phyloP scores from a whole-genome alignment of 1,140 invertebrate genomes.

The Drosophila littoralis region DNA sequence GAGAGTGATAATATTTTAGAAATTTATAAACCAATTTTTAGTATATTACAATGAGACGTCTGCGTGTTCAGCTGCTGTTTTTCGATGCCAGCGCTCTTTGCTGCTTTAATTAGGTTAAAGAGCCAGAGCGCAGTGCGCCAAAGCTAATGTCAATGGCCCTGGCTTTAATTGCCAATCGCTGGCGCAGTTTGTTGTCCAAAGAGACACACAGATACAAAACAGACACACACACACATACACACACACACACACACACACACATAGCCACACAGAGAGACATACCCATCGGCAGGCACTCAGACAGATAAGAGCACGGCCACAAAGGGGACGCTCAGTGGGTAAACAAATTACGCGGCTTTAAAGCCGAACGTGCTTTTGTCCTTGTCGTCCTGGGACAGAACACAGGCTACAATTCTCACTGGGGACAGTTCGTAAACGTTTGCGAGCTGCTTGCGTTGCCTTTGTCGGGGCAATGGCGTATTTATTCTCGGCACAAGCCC shows the following conservation, averaged over 20 bases:
- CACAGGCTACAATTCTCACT: slow-evolving; percentile 14
- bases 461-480: slow-evolving; percentile 61
- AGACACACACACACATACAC: slow-evolving; percentile 10
- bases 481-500: slow-evolving; percentile 67
- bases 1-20: slow-evolving; percentile 53
- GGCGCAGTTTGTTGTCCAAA: slow-evolving; percentile 54
- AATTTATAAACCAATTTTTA: slow-evolving; percentile 79
- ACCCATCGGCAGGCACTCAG: background rate
- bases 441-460: slow-evolving; percentile 40
- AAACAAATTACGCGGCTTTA: slow-evolving; percentile 81
- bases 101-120: slow-evolving; percentile 81
- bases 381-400: slow-evolving; percentile 13
- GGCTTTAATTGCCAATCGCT: slow-evolving; percentile 60
- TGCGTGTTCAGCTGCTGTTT: slow-evolving; percentile 18
- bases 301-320: slow-evolving; percentile 27
- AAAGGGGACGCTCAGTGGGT: slow-evolving; percentile 31
- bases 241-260: slow-evolving; percentile 9
- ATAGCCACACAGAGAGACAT: background rate
- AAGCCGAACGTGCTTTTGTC: slow-evolving; percentile 45
- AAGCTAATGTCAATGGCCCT: slow-evolving; percentile 60
- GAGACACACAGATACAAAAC: slow-evolving; percentile 31
- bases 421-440: slow-evolving; percentile 23
- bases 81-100: slow-evolving; percentile 32
- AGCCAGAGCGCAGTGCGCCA: slow-evolving; percentile 19
- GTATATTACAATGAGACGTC: slow-evolving; percentile 57